These are phyloP conservation scores for Fulmarus glacialis DNA, from an alignment of 2,113 vertebrate species.

Conservation along the genomic window DNA sequence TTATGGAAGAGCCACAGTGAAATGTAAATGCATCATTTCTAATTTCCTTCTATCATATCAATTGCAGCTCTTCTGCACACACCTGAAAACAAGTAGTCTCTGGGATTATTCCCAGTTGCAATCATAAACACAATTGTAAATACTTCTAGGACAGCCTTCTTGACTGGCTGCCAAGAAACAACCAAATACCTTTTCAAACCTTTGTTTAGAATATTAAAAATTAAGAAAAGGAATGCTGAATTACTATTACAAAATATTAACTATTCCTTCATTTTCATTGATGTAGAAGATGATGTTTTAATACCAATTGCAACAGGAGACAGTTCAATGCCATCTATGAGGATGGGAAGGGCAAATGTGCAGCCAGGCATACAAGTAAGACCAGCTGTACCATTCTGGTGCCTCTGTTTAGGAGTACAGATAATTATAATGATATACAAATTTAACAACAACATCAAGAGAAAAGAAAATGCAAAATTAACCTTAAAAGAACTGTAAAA, in stretches of 20 bases:
- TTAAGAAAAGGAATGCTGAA: background rate
- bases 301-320: background rate
- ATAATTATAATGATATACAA: background rate
- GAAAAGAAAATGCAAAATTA: background rate
- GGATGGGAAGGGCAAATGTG: background rate
- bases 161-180: background rate
- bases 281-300: background rate
- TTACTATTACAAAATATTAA: background rate
- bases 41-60: background rate
- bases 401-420: background rate
- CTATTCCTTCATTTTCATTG: background rate
- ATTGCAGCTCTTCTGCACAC: background rate
- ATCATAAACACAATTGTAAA: background rate
- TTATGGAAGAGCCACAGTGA: background rate
- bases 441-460: background rate
- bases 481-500: background rate
- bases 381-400: background rate
- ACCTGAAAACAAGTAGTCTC: background rate
- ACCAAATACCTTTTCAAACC: background rate
- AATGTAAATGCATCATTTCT: background rate
- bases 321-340: background rate
- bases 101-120: background rate
- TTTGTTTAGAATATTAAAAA: background rate
- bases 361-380: background rate
- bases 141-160: background rate